A percentile compares a stretch with the other conserved stretches of the same genome.
phyloP scores from a whole-genome alignment of 1,140 invertebrate species.

The Magallana gigas region DNA sequence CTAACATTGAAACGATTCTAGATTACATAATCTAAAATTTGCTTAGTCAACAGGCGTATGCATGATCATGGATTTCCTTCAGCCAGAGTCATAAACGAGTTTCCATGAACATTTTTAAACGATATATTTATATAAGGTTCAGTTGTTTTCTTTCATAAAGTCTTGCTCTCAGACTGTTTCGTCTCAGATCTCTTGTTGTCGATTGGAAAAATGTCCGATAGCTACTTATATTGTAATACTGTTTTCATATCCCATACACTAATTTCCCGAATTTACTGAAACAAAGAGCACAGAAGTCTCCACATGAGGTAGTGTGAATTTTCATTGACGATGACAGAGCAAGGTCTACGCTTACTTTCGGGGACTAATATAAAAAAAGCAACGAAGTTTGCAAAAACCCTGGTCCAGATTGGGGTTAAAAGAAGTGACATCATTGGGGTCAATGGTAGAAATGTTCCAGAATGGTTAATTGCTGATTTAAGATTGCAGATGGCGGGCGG shows the following conservation, averaged over 20 bases:
- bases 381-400: conserved; percentile 22
- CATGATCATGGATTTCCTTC: no score
- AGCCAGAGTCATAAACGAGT: no score
- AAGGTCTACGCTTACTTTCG: background rate
- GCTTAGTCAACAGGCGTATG: no score
- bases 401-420: conserved; percentile 11
- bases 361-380: conserved; percentile 14
- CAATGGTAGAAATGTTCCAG: background rate
- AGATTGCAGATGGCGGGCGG: conserved; percentile 22
- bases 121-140: no score
- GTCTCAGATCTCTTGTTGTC: no score
- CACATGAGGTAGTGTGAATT: conserved; percentile 18
- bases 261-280: conserved; percentile 4
- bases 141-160: no score
- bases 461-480: conserved; percentile 17
- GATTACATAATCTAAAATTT: no score
- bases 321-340: background rate
- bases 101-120: no score
- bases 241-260: background rate
- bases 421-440: conserved; percentile 1
- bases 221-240: no score
- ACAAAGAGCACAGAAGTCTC: background rate
- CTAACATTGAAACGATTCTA: no score
- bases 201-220: no score
- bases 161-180: no score